A percentile compares a stretch with the other conserved stretches of the same genome.
Evolutionary conservation across 1,140 invertebrate species (phyloP).

Genomic region (Hypothenemus hampei): DNA sequence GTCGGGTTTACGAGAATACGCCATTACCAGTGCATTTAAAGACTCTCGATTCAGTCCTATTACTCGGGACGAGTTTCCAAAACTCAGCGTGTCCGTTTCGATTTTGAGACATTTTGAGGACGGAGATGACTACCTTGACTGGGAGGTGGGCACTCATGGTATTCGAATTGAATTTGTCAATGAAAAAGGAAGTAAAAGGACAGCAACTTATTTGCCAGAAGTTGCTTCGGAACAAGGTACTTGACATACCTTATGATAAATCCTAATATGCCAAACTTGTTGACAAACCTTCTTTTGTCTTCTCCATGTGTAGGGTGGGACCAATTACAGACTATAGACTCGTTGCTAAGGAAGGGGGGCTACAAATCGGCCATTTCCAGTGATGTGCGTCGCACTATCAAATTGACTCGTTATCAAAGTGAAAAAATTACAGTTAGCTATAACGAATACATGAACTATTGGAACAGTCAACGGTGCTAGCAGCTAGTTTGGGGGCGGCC

Average conservation of each 20-base stretch:
- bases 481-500: constrained; percentile 48
- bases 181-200: constrained; percentile 91
- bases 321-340: constrained; percentile 96
- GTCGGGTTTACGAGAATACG: constrained; percentile 90
- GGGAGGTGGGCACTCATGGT: constrained; percentile 95
- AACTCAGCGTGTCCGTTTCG: constrained; percentile 91
- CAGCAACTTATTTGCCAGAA: constrained; percentile 96
- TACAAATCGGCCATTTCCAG: constrained; percentile 88
- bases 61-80: constrained; percentile 85
- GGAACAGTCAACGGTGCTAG: constrained; percentile 57
- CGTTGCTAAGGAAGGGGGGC: constrained; percentile 92
- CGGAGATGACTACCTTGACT: constrained; percentile 90
- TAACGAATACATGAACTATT: constrained; percentile 70
- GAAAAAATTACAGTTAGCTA: constrained; percentile 81
- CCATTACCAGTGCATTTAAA: constrained; percentile 95
- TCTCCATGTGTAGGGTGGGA: constrained; percentile 88
- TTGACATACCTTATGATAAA: too few relatives aligned
- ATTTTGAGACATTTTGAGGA: constrained; percentile 95
- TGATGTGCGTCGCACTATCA: constrained; percentile 80
- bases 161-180: constrained; percentile 97
- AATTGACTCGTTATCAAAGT: constrained; percentile 91
- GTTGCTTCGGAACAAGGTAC: constrained; percentile 94
- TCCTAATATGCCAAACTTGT: too few relatives aligned
- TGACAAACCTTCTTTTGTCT: too few relatives aligned
- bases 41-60: constrained; percentile 97